These are phyloP conservation scores for Neosalanx taihuensis DNA, from an alignment of 2,797 vertebrate species.

Conservation along the genomic window DNA sequence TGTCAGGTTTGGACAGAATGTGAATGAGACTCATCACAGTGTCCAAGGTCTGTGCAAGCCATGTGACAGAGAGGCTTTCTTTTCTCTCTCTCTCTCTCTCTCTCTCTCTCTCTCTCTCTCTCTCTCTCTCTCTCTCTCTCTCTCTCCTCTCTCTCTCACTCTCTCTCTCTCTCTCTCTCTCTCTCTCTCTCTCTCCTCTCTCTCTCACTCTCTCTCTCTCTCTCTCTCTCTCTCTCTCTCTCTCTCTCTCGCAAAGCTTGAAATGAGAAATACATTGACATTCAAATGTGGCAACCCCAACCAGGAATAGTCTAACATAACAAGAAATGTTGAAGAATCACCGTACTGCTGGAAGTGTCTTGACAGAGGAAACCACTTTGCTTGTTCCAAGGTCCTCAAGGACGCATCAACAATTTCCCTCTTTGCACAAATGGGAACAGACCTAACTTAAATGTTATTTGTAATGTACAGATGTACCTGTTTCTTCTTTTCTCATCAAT, in stretches of 20 bases:
- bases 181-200: neutral
- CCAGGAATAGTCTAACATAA: slow-evolving; percentile 75
- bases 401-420: slow-evolving; percentile 49
- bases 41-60: slow-evolving; percentile 64
- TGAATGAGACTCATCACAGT: slow-evolving; percentile 77
- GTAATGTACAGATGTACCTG: slow-evolving; percentile 50
- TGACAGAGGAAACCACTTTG: slow-evolving; percentile 34
- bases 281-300: slow-evolving; percentile 68
- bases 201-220: slow-evolving; percentile 10
- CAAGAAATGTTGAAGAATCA: slow-evolving; percentile 68
- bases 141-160: slow-evolving; percentile 13
- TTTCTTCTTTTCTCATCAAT: slow-evolving; percentile 71
- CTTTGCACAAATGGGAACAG: slow-evolving; percentile 44
- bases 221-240: no score
- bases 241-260: slow-evolving; percentile 40
- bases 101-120: neutral
- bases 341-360: slow-evolving; percentile 28
- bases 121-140: neutral
- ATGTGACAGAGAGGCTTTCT: slow-evolving; percentile 55
- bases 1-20: slow-evolving; percentile 74
- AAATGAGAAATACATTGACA: slow-evolving; percentile 70
- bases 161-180: neutral
- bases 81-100: slow-evolving; percentile 11
- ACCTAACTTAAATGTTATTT: slow-evolving; percentile 42
- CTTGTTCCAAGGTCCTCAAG: slow-evolving; percentile 60